These are phyloP conservation scores for Dunckerocampus dactyliophorus DNA, from an alignment of 2,113 vertebrate species.

Conservation along the genomic window DNA sequence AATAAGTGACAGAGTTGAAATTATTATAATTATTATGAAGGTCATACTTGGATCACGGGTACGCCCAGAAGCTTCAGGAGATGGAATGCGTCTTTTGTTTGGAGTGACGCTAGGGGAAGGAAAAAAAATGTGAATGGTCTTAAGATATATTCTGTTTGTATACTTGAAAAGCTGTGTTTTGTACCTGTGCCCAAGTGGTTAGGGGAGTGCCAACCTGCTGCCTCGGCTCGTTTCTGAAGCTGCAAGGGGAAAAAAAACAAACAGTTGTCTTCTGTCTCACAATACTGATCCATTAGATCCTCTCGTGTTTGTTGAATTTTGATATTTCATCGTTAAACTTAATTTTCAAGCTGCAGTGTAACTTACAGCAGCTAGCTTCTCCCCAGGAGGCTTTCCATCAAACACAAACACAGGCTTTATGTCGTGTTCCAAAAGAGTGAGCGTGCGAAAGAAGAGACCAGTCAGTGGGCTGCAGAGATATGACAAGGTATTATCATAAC, in stretches of 20 bases:
- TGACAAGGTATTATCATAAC: no score
- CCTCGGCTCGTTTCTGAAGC: conserved; percentile 71
- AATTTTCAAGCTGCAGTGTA: background rate
- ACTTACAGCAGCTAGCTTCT: conserved; percentile 70
- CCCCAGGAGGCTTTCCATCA: conserved; percentile 69
- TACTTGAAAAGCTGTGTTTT: background rate
- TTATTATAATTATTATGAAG: background rate
- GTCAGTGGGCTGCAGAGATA: conserved; percentile 53
- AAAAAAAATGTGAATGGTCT: background rate
- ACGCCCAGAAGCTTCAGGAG: conserved; percentile 74
- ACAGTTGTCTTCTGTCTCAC: background rate
- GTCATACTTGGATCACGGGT: conserved; percentile 69
- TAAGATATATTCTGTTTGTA: background rate
- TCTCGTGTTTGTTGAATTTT: background rate
- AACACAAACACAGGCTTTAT: conserved; percentile 79
- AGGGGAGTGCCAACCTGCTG: conserved; percentile 43
- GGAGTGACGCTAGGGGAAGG: conserved; percentile 54
- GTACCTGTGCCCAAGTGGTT: conserved; percentile 52
- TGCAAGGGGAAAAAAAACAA: conserved; percentile 31
- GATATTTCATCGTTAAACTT: background rate
- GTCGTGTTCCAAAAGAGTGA: conserved; percentile 73
- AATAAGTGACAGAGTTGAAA: background rate
- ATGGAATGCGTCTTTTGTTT: conserved; percentile 56
- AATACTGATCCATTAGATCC: background rate
- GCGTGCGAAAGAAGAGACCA: conserved; percentile 73